Percentiles rank a stretch among this genome's conserved stretches.
These are phyloP conservation scores for Brenthis ino DNA, from an alignment of 2,888 invertebrate genomes.

Conservation along the genomic window DNA sequence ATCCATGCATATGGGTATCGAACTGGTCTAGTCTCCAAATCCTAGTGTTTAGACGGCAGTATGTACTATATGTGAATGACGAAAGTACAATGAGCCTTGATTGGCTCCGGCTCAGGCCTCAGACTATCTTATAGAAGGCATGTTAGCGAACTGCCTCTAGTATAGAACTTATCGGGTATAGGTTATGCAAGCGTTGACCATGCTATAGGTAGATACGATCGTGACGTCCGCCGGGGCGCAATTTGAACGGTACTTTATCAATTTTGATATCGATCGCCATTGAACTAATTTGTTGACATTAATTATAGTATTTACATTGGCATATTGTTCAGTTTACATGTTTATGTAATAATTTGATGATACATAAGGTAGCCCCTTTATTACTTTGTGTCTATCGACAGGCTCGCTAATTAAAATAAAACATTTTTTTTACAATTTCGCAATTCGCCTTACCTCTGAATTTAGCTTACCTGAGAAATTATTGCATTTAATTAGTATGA, in stretches of 20 bases:
- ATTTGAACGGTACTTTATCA: slow-evolving; percentile 24
- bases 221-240: slow-evolving; percentile 11
- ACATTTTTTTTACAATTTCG: too few relatives aligned
- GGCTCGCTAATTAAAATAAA: too few relatives aligned
- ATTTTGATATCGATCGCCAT: slow-evolving; percentile 22
- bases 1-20: neutral
- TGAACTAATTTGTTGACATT: slow-evolving; percentile 19
- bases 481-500: too few relatives aligned
- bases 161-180: slow-evolving; percentile 16
- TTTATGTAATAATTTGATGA: neutral
- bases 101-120: slow-evolving; percentile 39
- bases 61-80: slow-evolving; percentile 36
- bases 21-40: slow-evolving; percentile 16
- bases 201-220: slow-evolving; percentile 26
- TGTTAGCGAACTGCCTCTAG: slow-evolving; percentile 31
- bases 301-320: slow-evolving; percentile 9
- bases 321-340: neutral
- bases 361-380: too few relatives aligned
- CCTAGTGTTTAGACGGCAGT: slow-evolving; percentile 16
- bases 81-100: slow-evolving; percentile 47
- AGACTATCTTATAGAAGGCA: slow-evolving; percentile 21
- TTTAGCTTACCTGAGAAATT: too few relatives aligned
- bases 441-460: too few relatives aligned
- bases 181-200: slow-evolving; percentile 23
- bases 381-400: too few relatives aligned